A percentile compares a stretch with the other conserved stretches of the same genome.
Conservation (phyloP, 2,113 vertebrate genomes). For the Ranitomeya imitator region DNA sequence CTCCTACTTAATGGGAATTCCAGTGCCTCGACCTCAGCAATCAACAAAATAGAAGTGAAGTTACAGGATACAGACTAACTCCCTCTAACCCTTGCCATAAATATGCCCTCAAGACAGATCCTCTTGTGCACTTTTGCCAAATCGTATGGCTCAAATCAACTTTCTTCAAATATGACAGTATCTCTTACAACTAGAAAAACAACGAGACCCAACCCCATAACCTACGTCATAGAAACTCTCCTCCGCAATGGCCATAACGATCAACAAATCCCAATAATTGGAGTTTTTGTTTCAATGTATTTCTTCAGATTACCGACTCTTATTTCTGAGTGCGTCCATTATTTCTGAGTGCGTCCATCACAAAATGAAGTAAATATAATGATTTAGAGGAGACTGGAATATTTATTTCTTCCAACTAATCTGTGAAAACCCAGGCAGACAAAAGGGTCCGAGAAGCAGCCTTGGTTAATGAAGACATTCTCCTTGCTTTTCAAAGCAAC, state of each 20-base stretch:
- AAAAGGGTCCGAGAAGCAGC: slow-evolving; percentile 73
- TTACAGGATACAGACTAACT: no score
- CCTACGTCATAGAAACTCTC: neutral
- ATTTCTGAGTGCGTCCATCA: neutral
- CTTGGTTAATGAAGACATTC: slow-evolving; percentile 81
- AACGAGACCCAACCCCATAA: neutral
- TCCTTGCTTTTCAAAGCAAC: slow-evolving; percentile 80
- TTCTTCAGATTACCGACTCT: neutral
- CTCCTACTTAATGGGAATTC: no score
- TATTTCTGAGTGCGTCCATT: neutral
- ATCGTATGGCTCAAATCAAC: neutral
- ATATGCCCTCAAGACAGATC: no score
- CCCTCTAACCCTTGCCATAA: no score
- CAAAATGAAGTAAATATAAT: slow-evolving; percentile 24
- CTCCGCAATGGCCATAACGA: neutral
- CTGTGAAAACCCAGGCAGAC: slow-evolving; percentile 69
- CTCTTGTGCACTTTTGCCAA: neutral
- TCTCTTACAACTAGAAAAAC: neutral
- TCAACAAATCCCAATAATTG: neutral
- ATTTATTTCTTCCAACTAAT: slow-evolving; percentile 60
- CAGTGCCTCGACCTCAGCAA: no score
- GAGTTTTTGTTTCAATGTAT: neutral
- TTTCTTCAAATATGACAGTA: neutral
- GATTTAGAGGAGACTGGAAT: neutral
- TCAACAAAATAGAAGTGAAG: no score